These are phyloP conservation scores for Pipistrellus nathusii DNA, from an alignment of 2,797 vertebrate species.

Conservation along the genomic window DNA sequence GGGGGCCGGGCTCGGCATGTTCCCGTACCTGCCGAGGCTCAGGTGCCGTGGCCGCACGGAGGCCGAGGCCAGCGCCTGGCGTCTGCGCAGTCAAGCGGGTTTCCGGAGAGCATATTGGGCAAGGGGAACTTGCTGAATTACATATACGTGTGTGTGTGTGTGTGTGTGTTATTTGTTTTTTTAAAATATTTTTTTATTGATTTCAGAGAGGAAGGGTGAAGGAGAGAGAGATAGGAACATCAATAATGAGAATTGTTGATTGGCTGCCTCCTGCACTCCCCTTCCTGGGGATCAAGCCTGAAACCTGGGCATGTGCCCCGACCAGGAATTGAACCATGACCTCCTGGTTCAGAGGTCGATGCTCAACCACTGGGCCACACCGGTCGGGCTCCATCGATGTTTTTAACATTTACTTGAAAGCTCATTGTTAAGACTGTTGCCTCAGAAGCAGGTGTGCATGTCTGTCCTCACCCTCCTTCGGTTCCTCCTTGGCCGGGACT, in stretches of 20 bases:
- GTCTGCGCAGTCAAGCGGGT: conserved; percentile 44
- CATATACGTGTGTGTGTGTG: too few species aligned
- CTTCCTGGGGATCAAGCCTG: too few species aligned
- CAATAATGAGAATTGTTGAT: too few species aligned
- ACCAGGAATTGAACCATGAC: too few species aligned
- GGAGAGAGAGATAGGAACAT: too few species aligned
- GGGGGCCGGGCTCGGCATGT: conserved; percentile 73
- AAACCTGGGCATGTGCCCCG: too few species aligned
- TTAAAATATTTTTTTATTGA: too few species aligned
- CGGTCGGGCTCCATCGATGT: neutral
- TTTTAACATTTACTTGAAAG: neutral
- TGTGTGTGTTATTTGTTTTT: too few species aligned
- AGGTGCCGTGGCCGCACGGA: conserved; percentile 55
- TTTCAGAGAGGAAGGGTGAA: too few species aligned
- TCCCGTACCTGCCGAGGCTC: conserved; percentile 79
- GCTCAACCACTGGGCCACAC: too few species aligned
- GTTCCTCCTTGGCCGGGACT: conserved; percentile 39
- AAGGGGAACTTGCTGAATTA: conserved; percentile 51
- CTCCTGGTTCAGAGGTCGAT: too few species aligned
- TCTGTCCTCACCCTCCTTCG: neutral
- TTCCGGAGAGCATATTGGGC: neutral
- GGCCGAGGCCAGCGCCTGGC: conserved; percentile 22
- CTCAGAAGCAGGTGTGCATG: conserved; percentile 52
- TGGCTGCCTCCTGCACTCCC: too few species aligned
- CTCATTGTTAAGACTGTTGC: conserved; percentile 32